These are phyloP conservation scores for Melikaiella ostensackeni DNA, from an alignment of 2,888 invertebrate species.

Conservation along the genomic window DNA sequence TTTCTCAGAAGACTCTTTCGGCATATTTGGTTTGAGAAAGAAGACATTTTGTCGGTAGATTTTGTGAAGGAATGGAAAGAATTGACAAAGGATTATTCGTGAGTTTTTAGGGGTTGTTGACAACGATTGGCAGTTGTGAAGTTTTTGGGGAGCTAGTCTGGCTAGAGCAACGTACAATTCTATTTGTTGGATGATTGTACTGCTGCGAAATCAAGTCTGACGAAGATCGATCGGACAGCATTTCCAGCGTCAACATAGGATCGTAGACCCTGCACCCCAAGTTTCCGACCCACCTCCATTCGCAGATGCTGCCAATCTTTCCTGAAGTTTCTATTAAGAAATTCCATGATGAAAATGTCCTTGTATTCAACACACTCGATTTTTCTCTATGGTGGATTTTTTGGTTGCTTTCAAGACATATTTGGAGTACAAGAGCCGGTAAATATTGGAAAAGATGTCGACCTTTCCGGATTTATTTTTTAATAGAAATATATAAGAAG, in stretches of 20 bases:
- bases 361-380: conserved; percentile 23
- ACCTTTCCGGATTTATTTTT: not conserved
- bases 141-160: conserved; percentile 64
- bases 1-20: not conserved
- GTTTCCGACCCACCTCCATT: conserved; percentile 55
- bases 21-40: conserved; percentile 8
- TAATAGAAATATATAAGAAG: not conserved
- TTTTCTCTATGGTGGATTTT: not conserved
- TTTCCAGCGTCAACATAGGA: conserved; percentile 75
- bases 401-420: not conserved
- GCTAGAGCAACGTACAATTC: conserved; percentile 73
- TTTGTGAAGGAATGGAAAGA: not conserved
- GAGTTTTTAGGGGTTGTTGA: conserved; percentile 67
- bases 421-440: not conserved
- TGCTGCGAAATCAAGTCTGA: conserved; percentile 77
- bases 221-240: conserved; percentile 77
- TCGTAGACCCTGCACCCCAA: conserved; percentile 61
- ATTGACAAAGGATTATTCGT: conserved; percentile 41
- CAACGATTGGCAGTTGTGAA: conserved; percentile 73
- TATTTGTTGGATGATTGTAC: conserved; percentile 77
- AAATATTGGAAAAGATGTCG: not conserved
- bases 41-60: conserved; percentile 55
- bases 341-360: conserved; percentile 66
- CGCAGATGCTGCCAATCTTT: conserved; percentile 75
- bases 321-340: conserved; percentile 74